Evolutionary conservation across 92 coral and sea anemone genomes (phyloP), one percentile per base, ranked within the genome.

Genomic region (Epizoanthus illoricatus): DNA sequence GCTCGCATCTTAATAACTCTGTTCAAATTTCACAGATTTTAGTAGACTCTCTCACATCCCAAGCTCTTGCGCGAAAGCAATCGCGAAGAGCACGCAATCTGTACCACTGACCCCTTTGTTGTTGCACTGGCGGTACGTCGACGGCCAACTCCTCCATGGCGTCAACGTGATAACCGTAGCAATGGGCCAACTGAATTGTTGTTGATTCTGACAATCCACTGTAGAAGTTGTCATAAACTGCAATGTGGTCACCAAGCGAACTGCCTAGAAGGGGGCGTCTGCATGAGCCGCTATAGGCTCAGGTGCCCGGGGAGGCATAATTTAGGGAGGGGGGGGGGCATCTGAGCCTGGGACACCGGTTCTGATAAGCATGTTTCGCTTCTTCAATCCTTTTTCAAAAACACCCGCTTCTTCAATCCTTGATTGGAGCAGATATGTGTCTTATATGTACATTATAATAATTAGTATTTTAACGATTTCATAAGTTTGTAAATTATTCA

Each of bases 1-100:
- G 41, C 28, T 74, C 75, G 39, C 82, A 84, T 84, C 43, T 39
- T 52, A 19, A n/a, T n/a, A n/a, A n/a, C 69, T 63, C 75, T 84
- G 75, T 15, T 74, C 87, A 52, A 84, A 84, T 65, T 45, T 18
- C 5, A 61, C 57, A 60, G 17, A n/a, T 10, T 52, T n/a, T 68
- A 70, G 67, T 28, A 71, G 79, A 20, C 7, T 23, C 40, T 85
- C 67, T 36, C 84, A 68, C 24, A 84, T 75, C 15, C 84, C 87
- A 61, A 84, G 83, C 49, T 84, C 87, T 43, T 84, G 65, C 21
- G 88, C 88, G 81, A 39, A 43, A 7, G 88, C 83, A 49, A 78
- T 78, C 20, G 88, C 84, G 69, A 85, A 85, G 58, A 85, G 43
- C 4, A 69, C 78, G 72, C 84, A 76, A 70, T 76, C 74, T 13